Conservation (phyloP, 2,113 vertebrate species). For the Pseudolaguvia tuberculata region DNA sequence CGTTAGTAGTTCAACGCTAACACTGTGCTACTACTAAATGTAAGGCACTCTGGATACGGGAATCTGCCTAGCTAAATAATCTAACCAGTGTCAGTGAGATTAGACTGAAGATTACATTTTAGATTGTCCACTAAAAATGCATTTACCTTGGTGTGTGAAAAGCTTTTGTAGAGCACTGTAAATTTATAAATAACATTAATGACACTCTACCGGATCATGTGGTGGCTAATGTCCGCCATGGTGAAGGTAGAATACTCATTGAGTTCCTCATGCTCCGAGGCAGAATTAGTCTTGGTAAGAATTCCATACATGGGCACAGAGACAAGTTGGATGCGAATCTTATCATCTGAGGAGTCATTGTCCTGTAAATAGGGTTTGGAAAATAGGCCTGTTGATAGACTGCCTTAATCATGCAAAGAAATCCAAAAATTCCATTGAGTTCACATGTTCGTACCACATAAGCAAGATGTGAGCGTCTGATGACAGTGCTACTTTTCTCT, state of each 20-base stretch:
- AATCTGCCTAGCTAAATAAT: background rate
- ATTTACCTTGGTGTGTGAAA: background rate
- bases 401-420: background rate
- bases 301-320: slow-evolving; percentile 85
- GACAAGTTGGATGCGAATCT: slow-evolving; percentile 82
- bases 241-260: slow-evolving; percentile 82
- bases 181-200: background rate
- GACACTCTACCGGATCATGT: slow-evolving; percentile 77
- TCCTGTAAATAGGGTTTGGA: slow-evolving; percentile 66
- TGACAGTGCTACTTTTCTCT: slow-evolving; percentile 73
- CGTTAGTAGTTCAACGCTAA: no score
- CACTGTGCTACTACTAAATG: no score
- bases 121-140: no score
- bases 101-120: no score
- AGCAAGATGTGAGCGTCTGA: slow-evolving; percentile 79
- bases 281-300: slow-evolving; percentile 65
- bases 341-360: slow-evolving; percentile 74
- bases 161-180: background rate
- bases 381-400: background rate
- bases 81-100: background rate
- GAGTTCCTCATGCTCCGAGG: slow-evolving; percentile 66
- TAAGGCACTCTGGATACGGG: no score
- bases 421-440: background rate
- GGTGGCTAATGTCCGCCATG: slow-evolving; percentile 85
- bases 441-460: slow-evolving; percentile 71